phyloP scores from a whole-genome alignment of 2,888 invertebrate species.

The Drosophila antonietae region DNA sequence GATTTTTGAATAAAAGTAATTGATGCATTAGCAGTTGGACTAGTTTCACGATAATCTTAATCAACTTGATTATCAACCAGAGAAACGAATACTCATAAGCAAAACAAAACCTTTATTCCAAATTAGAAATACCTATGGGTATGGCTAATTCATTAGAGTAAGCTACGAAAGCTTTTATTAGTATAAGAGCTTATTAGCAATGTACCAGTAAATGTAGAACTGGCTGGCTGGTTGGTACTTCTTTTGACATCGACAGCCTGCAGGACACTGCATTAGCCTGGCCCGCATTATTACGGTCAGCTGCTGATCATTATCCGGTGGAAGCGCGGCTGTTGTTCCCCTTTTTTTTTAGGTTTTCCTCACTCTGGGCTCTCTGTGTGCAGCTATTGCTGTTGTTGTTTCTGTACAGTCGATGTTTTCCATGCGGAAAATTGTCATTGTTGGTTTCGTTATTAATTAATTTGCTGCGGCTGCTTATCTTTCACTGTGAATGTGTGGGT shows the following conservation, averaged over 20 bases:
- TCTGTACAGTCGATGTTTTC: slow-evolving; percentile 56
- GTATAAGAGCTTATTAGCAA: not conserved
- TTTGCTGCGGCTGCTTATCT: slow-evolving; percentile 63
- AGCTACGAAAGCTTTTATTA: not conserved
- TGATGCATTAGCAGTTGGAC: too few relatives aligned
- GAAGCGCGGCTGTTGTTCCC: slow-evolving; percentile 27
- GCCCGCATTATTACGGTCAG: slow-evolving; percentile 33
- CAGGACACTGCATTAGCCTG: slow-evolving; percentile 4
- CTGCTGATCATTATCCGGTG: slow-evolving; percentile 56
- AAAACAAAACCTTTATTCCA: not conserved
- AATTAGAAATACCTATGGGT: not conserved
- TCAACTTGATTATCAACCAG: not conserved
- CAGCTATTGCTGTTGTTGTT: slow-evolving; percentile 26
- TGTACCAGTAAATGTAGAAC: not conserved
- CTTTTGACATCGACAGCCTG: not conserved
- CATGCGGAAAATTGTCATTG: slow-evolving; percentile 80
- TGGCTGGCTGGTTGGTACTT: too few relatives aligned
- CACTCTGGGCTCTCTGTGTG: slow-evolving; percentile 36
- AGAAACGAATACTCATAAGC: not conserved
- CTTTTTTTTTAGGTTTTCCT: slow-evolving; percentile 49
- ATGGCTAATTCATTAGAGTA: not conserved
- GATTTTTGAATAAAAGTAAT: too few relatives aligned
- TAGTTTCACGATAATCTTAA: too few relatives aligned
- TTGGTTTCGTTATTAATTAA: slow-evolving; percentile 78
- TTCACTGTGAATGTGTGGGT: slow-evolving; percentile 19